A percentile compares a stretch with the other conserved stretches of the same genome.
Conservation (phyloP, 2,797 vertebrate genomes). For the Sebastolobus altivelis region DNA sequence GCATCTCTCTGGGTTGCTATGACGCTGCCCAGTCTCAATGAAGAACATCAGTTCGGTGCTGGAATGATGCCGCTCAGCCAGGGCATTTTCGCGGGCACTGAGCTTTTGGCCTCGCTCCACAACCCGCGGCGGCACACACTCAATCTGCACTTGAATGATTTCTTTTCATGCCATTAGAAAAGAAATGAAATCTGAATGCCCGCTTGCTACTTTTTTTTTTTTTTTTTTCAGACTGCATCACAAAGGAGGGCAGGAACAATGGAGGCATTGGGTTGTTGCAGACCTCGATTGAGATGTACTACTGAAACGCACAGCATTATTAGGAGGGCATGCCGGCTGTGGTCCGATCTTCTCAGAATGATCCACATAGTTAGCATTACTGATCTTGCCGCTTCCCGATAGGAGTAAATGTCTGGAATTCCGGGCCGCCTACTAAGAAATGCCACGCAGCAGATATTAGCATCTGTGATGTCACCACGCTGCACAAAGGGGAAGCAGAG, state of each 20-base stretch:
- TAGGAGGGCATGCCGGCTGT: constrained; percentile 76
- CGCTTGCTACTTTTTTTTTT: constrained; percentile 67
- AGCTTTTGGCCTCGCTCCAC: constrained; percentile 72
- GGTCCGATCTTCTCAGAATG: constrained; percentile 81
- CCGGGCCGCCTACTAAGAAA: constrained; percentile 81
- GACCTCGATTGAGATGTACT: constrained; percentile 83
- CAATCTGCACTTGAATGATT: constrained; percentile 86
- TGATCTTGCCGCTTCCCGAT: constrained; percentile 74
- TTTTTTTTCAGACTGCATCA: constrained; percentile 75
- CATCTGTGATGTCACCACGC: constrained; percentile 79
- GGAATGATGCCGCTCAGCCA: constrained; percentile 53
- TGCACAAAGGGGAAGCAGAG: constrained; percentile 63
- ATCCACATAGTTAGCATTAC: constrained; percentile 87
- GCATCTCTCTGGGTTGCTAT: constrained; percentile 68
- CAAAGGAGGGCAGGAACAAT: constrained; percentile 82
- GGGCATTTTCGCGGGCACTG: constrained; percentile 69
- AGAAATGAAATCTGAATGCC: constrained; percentile 80
- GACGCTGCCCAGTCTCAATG: constrained; percentile 51
- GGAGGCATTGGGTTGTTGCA: constrained; percentile 82
- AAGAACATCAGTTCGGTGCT: constrained; percentile 55
- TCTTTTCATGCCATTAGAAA: constrained; percentile 84
- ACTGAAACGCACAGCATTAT: constrained; percentile 83
- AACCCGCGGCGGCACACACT: constrained; percentile 69
- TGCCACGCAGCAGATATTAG: constrained; percentile 76
- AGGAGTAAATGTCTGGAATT: constrained; percentile 86